Evolutionary conservation across 2,113 vertebrate species (phyloP).

Genomic region (Chionodraco myersi): DNA sequence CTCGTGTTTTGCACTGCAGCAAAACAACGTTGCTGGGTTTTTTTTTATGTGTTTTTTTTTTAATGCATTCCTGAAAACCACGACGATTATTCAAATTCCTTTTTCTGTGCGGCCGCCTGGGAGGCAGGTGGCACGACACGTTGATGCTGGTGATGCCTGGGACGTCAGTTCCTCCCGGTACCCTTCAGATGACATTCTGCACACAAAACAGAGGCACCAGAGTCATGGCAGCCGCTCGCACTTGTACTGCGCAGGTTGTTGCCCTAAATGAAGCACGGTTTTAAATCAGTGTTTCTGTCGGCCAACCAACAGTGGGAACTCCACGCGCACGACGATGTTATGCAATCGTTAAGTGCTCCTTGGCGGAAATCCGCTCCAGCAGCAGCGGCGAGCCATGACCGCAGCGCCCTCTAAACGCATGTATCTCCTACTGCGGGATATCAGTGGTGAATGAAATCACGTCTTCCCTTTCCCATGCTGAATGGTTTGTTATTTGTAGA

Average conservation of each 20-base stretch:
- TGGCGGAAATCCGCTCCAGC: constrained; percentile 70
- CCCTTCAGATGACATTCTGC: constrained; percentile 85
- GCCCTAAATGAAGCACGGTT: constrained; percentile 1
- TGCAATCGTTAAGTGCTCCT: constrained; percentile 70
- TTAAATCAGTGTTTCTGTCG: constrained; percentile 26
- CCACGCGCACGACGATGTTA: constrained; percentile 59
- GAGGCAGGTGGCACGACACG: constrained; percentile 34
- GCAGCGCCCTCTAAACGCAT: constrained; percentile 71
- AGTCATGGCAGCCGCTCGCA: constrained; percentile 20
- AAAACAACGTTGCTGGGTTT: background rate
- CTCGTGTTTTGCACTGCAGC: constrained; percentile 5
- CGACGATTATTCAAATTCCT: background rate
- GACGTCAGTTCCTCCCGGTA: constrained; percentile 57
- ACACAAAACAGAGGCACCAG: constrained; percentile 2
- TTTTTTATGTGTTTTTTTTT: background rate
- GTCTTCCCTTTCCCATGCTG: background rate
- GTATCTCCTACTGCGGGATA: constrained; percentile 11
- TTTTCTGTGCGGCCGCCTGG: background rate
- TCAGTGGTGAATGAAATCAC: background rate
- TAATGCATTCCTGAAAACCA: background rate
- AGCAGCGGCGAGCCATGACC: constrained; percentile 66
- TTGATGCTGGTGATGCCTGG: constrained; percentile 28
- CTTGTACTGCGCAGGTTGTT: constrained; percentile 16
- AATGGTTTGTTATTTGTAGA: background rate
- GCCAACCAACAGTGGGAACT: constrained; percentile 51